phyloP scores from a whole-genome alignment of 2,888 invertebrate genomes.

The Carcina quercana region DNA sequence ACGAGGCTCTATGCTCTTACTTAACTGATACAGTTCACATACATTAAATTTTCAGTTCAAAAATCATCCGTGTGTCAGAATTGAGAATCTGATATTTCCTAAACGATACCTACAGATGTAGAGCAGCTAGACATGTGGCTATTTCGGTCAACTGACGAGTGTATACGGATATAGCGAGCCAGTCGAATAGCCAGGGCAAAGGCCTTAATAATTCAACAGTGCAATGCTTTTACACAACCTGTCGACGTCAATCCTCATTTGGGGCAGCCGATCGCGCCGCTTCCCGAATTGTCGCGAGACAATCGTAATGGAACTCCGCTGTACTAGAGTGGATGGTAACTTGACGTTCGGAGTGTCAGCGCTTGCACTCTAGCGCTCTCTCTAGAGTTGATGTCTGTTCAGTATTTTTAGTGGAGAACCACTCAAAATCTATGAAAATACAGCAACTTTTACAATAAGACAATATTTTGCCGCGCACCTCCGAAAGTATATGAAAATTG shows the following conservation, averaged over 20 bases:
- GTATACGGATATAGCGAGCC: conserved; percentile 64
- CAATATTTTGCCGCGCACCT: no score
- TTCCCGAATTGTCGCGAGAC: conserved; percentile 62
- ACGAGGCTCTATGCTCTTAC: no score
- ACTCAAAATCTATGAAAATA: no score
- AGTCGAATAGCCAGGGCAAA: conserved; percentile 48
- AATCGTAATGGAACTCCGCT: conserved; percentile 66
- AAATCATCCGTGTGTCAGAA: conserved; percentile 67
- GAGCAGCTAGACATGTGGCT: no score
- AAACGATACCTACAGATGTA: conserved; percentile 43
- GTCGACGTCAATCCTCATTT: conserved; percentile 73
- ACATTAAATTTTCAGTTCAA: no score
- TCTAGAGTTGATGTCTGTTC: no score
- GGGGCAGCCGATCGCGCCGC: conserved; percentile 61
- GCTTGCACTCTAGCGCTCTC: no score
- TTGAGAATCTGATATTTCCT: conserved; percentile 61
- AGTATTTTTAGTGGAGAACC: no score
- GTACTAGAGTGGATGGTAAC: conserved; percentile 37
- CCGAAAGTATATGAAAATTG: no score
- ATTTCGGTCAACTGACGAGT: conserved; percentile 29
- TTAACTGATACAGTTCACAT: no score
- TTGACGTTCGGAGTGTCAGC: no score
- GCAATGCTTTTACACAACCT: conserved; percentile 75
- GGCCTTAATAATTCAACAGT: conserved; percentile 73
- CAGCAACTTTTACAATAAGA: no score